A percentile compares a stretch with the other conserved stretches of the same genome.
These are phyloP conservation scores for Gadus chalcogrammus DNA, from an alignment of 2,113 vertebrate genomes.

Conservation along the genomic window DNA sequence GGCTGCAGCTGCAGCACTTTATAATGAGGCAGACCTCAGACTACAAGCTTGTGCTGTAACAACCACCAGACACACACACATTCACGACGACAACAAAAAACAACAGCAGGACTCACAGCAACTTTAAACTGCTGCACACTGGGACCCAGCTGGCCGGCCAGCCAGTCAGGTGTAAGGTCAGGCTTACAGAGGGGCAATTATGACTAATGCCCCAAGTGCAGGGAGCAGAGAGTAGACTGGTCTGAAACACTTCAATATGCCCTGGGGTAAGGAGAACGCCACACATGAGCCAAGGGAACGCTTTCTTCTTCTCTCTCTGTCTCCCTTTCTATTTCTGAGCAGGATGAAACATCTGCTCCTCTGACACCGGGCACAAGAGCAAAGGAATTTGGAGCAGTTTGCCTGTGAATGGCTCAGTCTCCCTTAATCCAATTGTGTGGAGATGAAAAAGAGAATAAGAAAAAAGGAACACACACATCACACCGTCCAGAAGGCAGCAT, in stretches of 20 bases:
- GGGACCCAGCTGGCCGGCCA: constrained; percentile 14
- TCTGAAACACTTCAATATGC: constrained; percentile 37
- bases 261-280: constrained; percentile 24
- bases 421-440: constrained; percentile 7
- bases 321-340: constrained; percentile 14
- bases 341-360: constrained; percentile 53
- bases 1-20: too few species aligned
- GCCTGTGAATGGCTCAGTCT: constrained; percentile 5
- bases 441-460: too few species aligned
- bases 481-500: neutral
- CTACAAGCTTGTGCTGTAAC: too few species aligned
- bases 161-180: constrained; percentile 34
- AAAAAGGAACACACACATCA: constrained; percentile 17
- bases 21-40: too few species aligned
- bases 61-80: too few species aligned
- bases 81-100: too few species aligned
- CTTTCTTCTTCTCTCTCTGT: neutral
- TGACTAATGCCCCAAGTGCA: constrained; percentile 34
- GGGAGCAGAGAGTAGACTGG: constrained; percentile 26
- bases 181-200: constrained; percentile 30
- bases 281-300: constrained; percentile 19
- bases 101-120: too few species aligned
- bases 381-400: constrained; percentile 24
- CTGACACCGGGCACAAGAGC: constrained; percentile 22
- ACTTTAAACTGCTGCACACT: neutral